Percentiles rank a stretch among this genome's conserved stretches.
phyloP scores from a whole-genome alignment of 2,888 invertebrate genomes.

The Dicranocentrus wangi region DNA sequence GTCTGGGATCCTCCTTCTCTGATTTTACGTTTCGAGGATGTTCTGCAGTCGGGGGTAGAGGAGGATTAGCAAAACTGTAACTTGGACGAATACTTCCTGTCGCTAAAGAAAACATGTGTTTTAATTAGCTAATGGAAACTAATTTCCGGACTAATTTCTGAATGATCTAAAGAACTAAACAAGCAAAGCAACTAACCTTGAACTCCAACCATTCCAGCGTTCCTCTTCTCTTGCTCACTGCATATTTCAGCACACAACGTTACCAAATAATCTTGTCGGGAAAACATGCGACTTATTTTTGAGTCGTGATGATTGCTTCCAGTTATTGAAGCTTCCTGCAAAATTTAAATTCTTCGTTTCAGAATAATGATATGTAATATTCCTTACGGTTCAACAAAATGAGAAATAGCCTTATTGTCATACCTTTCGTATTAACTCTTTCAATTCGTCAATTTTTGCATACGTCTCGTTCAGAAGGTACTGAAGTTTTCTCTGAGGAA shows the following conservation, averaged over 20 bases:
- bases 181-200: no score
- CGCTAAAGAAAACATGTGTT: neutral
- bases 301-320: slow-evolving; percentile 32
- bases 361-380: neutral
- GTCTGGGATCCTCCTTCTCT: slow-evolving; percentile 25
- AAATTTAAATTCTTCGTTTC: neutral
- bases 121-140: neutral
- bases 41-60: slow-evolving; percentile 4
- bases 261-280: slow-evolving; percentile 53
- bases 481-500: slow-evolving; percentile 46
- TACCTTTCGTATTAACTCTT: slow-evolving; percentile 56
- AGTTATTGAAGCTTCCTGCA: slow-evolving; percentile 45
- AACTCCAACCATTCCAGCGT: neutral
- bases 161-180: no score
- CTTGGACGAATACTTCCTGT: slow-evolving; percentile 13
- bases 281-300: slow-evolving; percentile 39
- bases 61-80: neutral
- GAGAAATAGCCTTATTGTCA: neutral
- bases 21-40: slow-evolving; percentile 6
- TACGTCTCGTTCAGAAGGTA: slow-evolving; percentile 59
- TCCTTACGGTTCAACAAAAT: neutral
- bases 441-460: slow-evolving; percentile 58
- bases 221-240: slow-evolving; percentile 33
- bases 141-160: neutral
- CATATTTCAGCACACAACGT: slow-evolving; percentile 53